Percentiles rank a stretch among this genome's conserved stretches.
These are phyloP conservation scores for Triplophysa yarkandensis DNA, from an alignment of 2,797 vertebrate genomes.

Conservation along the genomic window DNA sequence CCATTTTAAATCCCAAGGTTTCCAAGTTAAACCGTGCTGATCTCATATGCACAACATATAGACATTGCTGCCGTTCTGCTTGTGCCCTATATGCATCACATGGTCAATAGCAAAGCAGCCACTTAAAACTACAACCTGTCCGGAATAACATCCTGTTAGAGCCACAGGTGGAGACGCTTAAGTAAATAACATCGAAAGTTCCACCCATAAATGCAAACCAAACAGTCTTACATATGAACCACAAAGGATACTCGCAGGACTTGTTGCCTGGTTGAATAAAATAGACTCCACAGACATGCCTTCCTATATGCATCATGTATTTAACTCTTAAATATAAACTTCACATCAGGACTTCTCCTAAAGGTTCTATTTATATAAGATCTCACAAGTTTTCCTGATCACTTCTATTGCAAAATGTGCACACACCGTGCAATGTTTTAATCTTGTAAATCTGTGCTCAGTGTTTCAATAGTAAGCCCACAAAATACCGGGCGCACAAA, in stretches of 20 bases:
- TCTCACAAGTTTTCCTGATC: neutral
- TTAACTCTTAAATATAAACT: too few relatives aligned
- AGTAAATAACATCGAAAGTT: conserved; percentile 68
- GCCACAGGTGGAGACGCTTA: conserved; percentile 46
- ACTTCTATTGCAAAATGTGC: neutral
- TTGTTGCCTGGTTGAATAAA: too few relatives aligned
- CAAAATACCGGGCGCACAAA: too few relatives aligned
- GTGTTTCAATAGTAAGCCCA: too few relatives aligned
- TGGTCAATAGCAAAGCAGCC: conserved; percentile 1
- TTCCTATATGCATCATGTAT: neutral
- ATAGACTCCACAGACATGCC: neutral
- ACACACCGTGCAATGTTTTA: neutral
- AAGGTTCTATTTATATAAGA: neutral
- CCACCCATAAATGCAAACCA: conserved; percentile 60
- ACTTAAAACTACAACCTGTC: conserved; percentile 6
- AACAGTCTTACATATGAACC: neutral
- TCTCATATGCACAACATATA: neutral
- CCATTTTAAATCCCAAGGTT: conserved; percentile 23
- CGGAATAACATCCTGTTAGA: conserved; percentile 76
- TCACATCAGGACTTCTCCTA: too few relatives aligned
- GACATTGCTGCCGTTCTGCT: neutral
- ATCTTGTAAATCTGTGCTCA: neutral
- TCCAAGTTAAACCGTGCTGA: conserved; percentile 9
- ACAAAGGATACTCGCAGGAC: neutral
- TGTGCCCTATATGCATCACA: conserved; percentile 1